A percentile compares a stretch with the other conserved stretches of the same genome.
Evolutionary conservation across 2,888 invertebrate genomes (phyloP).

Genomic region (Ochropleura plecta): DNA sequence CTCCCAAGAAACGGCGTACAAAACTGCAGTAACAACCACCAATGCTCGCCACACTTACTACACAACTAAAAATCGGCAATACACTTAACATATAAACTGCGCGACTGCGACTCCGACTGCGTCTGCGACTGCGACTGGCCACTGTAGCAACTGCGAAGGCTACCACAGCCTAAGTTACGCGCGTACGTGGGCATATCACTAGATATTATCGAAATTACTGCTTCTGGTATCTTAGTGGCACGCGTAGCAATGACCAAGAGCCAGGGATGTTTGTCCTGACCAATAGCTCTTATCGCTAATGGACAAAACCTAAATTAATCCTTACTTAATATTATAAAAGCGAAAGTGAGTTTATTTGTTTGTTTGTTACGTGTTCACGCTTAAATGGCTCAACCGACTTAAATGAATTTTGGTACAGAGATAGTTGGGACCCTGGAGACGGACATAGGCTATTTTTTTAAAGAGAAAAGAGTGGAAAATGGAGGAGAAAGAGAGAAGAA

Average conservation of each 20-base stretch:
- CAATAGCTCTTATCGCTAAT: neutral
- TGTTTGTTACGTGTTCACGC: too few species aligned
- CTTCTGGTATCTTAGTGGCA: neutral
- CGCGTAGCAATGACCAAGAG: neutral
- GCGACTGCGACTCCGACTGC: constrained; percentile 19
- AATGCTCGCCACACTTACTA: constrained; percentile 52
- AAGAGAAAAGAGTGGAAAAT: too few species aligned
- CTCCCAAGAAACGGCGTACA: too few species aligned
- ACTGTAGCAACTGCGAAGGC: constrained; percentile 11
- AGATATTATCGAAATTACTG: constrained; percentile 6
- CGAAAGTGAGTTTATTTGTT: too few species aligned
- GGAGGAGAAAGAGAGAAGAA: too few species aligned
- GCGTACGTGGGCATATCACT: constrained; percentile 33
- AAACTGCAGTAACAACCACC: constrained; percentile 41
- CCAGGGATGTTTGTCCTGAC: neutral
- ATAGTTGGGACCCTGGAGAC: too few species aligned
- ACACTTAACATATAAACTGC: constrained; percentile 74
- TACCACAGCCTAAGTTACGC: constrained; percentile 28
- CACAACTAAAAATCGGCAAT: constrained; percentile 58
- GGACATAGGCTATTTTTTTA: too few species aligned
- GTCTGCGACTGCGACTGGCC: constrained; percentile 14
- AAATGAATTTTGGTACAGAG: too few species aligned
- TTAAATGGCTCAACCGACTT: too few species aligned
- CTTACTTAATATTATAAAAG: too few species aligned
- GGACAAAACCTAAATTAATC: too few species aligned